phyloP scores from a whole-genome alignment of 2,113 vertebrate species.

The Tetraodon nigroviridis region DNA sequence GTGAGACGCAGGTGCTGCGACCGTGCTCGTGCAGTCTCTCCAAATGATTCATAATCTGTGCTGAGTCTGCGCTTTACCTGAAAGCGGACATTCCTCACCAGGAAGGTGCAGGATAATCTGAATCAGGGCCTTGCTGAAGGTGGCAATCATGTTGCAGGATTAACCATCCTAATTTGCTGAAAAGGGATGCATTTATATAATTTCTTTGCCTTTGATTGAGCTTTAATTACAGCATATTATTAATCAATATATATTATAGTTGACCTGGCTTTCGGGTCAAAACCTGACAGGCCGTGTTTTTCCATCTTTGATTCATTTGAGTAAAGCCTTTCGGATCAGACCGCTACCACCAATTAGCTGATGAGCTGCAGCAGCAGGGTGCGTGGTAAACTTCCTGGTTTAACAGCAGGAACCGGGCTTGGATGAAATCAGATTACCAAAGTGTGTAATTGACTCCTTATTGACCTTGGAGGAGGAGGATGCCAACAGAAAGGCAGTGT shows the following conservation, averaged over 20 bases:
- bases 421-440: too few species aligned
- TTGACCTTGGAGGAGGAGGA: too few species aligned
- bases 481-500: too few species aligned
- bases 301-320: too few species aligned
- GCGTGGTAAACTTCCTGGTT: too few species aligned
- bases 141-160: slow-evolving; percentile 59
- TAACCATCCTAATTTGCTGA: slow-evolving; percentile 45
- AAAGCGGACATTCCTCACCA: slow-evolving; percentile 56
- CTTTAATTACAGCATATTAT: neutral
- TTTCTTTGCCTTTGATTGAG: neutral
- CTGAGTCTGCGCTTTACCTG: slow-evolving; percentile 56
- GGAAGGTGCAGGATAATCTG: slow-evolving; percentile 44
- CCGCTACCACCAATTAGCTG: too few species aligned
- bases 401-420: too few species aligned
- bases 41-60: slow-evolving; percentile 65
- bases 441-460: too few species aligned
- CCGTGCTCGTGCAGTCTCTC: slow-evolving; percentile 53
- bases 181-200: slow-evolving; percentile 3
- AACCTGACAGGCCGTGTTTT: too few species aligned
- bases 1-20: slow-evolving; percentile 51
- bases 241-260: too few species aligned
- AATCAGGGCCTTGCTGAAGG: slow-evolving; percentile 50
- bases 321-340: too few species aligned
- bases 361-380: too few species aligned
- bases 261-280: neutral